Conservation (phyloP, 2,797 vertebrate species). For the Toxotes lorentzi region DNA sequence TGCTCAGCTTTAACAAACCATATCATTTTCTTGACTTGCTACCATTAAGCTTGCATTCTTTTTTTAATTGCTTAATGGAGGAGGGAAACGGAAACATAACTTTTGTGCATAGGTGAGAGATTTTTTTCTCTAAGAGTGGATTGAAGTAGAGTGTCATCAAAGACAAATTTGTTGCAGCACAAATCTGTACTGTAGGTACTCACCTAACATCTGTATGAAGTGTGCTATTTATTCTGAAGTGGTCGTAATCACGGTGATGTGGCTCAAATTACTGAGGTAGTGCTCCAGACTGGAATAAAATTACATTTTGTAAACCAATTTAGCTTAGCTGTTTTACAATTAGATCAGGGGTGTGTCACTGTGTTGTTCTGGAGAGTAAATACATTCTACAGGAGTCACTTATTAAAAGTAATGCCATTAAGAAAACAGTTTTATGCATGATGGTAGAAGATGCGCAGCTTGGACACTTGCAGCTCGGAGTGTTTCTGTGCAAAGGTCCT, state of each 20-base stretch:
- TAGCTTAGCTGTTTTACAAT: constrained; percentile 61
- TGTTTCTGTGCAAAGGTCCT: constrained; percentile 9
- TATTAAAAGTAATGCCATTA: constrained; percentile 62
- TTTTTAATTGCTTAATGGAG: constrained; percentile 47
- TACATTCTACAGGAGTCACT: constrained; percentile 49
- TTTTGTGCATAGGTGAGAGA: constrained; percentile 35
- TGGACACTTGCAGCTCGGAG: constrained; percentile 21
- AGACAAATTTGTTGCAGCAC: constrained; percentile 56
- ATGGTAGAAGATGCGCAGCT: constrained; percentile 35
- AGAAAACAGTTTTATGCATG: constrained; percentile 36
- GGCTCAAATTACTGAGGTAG: constrained; percentile 71
- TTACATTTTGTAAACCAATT: constrained; percentile 73
- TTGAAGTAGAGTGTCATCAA: constrained; percentile 46
- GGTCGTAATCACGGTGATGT: constrained; percentile 72
- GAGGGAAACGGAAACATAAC: constrained; percentile 36
- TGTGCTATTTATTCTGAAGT: constrained; percentile 72
- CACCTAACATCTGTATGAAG: constrained; percentile 66
- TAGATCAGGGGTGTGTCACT: constrained; percentile 57
- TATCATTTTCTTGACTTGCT: constrained; percentile 42
- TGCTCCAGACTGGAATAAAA: constrained; percentile 68
- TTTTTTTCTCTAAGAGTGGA: constrained; percentile 32
- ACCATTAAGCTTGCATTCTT: constrained; percentile 21
- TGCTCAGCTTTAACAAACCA: constrained; percentile 3
- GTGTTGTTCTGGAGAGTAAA: constrained; percentile 53
- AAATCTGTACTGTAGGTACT: constrained; percentile 51